Evolutionary conservation across 2,797 vertebrate genomes (phyloP).

Genomic region (Tangara arthus): DNA sequence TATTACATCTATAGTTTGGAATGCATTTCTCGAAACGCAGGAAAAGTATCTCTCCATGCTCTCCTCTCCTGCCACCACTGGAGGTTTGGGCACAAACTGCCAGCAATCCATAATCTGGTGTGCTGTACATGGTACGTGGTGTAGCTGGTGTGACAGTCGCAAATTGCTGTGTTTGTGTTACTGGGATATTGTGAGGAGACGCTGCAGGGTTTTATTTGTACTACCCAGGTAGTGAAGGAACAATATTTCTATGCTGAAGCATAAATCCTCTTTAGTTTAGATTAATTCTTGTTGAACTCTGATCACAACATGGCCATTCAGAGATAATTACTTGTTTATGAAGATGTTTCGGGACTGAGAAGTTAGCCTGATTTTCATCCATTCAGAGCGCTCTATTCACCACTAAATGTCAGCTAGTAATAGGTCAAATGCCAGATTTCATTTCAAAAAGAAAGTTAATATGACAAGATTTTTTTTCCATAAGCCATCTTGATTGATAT

Average conservation of each 20-base stretch:
- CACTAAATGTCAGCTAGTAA: background rate
- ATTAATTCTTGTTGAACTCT: background rate
- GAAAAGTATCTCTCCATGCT: background rate
- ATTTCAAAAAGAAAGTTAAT: background rate
- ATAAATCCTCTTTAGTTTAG: background rate
- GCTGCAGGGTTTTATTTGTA: background rate
- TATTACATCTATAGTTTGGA: background rate
- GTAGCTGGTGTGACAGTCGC: background rate
- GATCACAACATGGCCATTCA: background rate
- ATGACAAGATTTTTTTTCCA: slow-evolving; percentile 2
- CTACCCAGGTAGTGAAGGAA: background rate
- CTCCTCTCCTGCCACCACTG: background rate
- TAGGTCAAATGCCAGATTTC: background rate
- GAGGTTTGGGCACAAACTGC: background rate
- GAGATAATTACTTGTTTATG: background rate
- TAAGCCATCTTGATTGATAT: background rate
- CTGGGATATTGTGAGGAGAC: background rate
- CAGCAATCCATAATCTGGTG: background rate
- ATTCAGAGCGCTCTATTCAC: background rate
- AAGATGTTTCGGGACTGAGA: background rate
- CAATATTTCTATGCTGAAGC: background rate
- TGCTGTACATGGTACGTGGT: rapidly evolving
- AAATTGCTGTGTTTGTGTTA: background rate
- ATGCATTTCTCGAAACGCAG: background rate
- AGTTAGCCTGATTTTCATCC: background rate